These are phyloP conservation scores for Brachionus manjavacas DNA, from an alignment of 1,140 invertebrate genomes.

Conservation along the genomic window DNA sequence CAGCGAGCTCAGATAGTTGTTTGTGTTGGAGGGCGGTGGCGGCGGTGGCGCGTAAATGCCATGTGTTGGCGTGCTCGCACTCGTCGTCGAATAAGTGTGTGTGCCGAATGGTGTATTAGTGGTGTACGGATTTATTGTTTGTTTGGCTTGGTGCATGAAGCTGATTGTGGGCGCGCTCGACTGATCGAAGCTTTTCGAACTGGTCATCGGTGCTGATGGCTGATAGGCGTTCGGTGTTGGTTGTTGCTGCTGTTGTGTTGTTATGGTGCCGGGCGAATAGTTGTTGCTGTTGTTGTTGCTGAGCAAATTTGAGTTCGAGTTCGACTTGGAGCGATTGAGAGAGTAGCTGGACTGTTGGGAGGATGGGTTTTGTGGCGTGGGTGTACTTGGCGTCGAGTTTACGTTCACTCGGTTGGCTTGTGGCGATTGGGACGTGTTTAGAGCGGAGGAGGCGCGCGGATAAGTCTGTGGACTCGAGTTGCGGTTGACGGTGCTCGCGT, in stretches of 20 bases:
- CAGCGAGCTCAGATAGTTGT: not conserved
- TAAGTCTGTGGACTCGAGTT: not conserved
- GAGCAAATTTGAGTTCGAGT: not conserved
- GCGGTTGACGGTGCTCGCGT: not conserved
- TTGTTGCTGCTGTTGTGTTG: not conserved
- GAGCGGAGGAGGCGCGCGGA: not conserved
- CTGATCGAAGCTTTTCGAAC: constrained; percentile 24
- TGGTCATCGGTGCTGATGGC: not conserved
- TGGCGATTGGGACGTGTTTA: not conserved
- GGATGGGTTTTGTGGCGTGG: not conserved
- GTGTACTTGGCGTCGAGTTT: not conserved
- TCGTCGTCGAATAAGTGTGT: not conserved
- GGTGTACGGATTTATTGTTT: not conserved
- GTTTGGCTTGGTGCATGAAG: not conserved
- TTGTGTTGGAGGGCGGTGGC: not conserved
- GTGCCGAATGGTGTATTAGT: not conserved
- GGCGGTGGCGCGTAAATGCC: not conserved
- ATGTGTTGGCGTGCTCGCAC: not conserved
- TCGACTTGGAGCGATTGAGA: constrained; percentile 1
- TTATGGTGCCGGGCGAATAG: not conserved
- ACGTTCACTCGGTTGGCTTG: not conserved
- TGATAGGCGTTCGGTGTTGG: too few species aligned
- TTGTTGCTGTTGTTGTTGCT: not conserved
- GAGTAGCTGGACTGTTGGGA: not conserved
- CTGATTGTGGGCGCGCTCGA: not conserved